Evolutionary conservation across 2,888 invertebrate genomes (phyloP).

Genomic region (Craniophora ligustri): DNA sequence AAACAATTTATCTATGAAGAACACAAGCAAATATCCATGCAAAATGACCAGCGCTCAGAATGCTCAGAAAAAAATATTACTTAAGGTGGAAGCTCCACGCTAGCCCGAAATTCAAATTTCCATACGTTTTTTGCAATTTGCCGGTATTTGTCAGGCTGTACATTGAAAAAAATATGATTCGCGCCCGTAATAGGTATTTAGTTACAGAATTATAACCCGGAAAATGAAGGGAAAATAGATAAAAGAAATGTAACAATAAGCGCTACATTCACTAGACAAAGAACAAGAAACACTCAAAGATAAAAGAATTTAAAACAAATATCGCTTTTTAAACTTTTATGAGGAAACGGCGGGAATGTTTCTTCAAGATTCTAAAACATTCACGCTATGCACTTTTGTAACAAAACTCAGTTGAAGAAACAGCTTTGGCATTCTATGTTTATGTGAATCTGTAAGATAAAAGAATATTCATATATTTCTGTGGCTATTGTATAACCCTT

Average conservation of each 20-base stretch:
- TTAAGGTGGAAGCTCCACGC: no score
- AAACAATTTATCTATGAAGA: no score
- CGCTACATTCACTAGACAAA: slow-evolving; percentile 21
- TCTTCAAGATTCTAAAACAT: slow-evolving; percentile 29
- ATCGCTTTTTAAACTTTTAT: slow-evolving; percentile 40
- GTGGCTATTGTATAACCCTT: no score
- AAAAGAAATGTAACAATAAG: slow-evolving; percentile 9
- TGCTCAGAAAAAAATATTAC: no score
- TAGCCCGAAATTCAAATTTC: no score
- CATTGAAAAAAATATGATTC: no score
- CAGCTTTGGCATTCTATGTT: slow-evolving; percentile 16
- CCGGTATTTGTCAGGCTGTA: no score
- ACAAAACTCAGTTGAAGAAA: slow-evolving; percentile 28
- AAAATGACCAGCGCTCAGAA: no score
- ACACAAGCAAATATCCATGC: no score
- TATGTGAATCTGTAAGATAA: slow-evolving; percentile 21
- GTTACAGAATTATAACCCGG: no score
- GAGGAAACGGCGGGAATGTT: slow-evolving; percentile 21
- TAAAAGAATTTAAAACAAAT: slow-evolving; percentile 52
- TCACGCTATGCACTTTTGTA: slow-evolving; percentile 34
- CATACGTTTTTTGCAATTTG: no score
- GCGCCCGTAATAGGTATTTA: no score
- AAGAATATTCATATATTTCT: slow-evolving; percentile 1
- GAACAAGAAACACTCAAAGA: slow-evolving; percentile 16
- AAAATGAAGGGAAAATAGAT: background rate